A percentile compares a stretch with the other conserved stretches of the same genome.
These are phyloP conservation scores for Xanthorhoe spadicearia DNA, from an alignment of 2,888 invertebrate species.

Conservation along the genomic window DNA sequence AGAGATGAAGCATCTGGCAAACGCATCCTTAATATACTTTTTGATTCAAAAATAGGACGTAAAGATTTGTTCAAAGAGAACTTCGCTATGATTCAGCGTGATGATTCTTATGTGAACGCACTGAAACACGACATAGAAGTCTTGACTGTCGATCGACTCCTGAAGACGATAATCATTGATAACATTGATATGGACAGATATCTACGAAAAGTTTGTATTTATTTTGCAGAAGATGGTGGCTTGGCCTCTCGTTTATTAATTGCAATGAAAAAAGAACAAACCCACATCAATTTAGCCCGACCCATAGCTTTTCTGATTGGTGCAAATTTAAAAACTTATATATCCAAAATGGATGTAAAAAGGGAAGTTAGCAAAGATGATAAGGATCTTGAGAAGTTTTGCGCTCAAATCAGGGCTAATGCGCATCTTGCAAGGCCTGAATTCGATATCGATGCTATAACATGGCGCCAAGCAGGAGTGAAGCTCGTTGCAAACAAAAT, in stretches of 20 bases:
- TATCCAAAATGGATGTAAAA: conserved; percentile 2
- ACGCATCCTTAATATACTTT: conserved; percentile 7
- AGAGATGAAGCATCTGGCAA: conserved; percentile 9
- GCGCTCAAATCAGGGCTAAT: conserved; percentile 12
- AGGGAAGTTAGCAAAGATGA: conserved; percentile 5
- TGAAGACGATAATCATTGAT: not conserved
- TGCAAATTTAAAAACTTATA: conserved; percentile 3
- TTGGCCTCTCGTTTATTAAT: conserved; percentile 6
- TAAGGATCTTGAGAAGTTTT: not conserved
- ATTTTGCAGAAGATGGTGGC: conserved; percentile 14
- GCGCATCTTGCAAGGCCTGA: conserved; percentile 13
- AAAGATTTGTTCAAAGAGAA: conserved; percentile 55
- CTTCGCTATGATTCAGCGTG: conserved; percentile 54
- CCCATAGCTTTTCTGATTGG: conserved; percentile 13
- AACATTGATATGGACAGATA: not conserved
- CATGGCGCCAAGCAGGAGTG: conserved; percentile 10
- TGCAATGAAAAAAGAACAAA: conserved; percentile 9
- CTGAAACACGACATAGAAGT: conserved; percentile 58
- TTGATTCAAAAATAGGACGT: conserved; percentile 52
- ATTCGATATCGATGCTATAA: conserved; percentile 2
- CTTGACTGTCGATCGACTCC: conserved; percentile 41
- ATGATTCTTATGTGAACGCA: conserved; percentile 61
- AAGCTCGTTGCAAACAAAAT: conserved; percentile 9
- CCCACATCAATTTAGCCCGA: conserved; percentile 7
- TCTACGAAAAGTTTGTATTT: conserved; percentile 4